Percentiles rank a stretch among this genome's conserved stretches.
These are phyloP conservation scores for Crocidura indochinensis DNA, from an alignment of 2,797 vertebrate genomes.

Conservation along the genomic window DNA sequence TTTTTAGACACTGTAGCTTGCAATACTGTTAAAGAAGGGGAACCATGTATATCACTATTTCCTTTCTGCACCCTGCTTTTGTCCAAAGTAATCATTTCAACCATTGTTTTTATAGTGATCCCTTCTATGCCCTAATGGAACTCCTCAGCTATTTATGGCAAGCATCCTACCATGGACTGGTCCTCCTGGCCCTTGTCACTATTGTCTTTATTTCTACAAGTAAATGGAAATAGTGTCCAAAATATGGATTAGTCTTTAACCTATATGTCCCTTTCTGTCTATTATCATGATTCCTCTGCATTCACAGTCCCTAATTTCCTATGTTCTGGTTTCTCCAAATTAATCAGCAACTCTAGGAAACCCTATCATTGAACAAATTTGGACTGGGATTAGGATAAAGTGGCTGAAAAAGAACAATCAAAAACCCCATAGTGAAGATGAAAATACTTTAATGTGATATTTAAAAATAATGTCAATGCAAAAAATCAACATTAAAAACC, in stretches of 20 bases:
- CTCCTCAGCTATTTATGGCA: too few species aligned
- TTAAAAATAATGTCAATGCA: neutral
- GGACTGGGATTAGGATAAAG: neutral
- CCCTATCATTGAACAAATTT: constrained; percentile 4
- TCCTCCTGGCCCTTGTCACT: too few species aligned
- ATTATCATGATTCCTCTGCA: neutral
- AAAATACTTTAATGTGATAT: neutral
- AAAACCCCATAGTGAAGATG: neutral
- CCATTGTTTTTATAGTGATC: too few species aligned
- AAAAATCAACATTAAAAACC: constrained; percentile 28
- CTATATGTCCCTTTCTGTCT: neutral
- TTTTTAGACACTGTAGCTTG: too few species aligned
- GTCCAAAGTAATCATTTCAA: too few species aligned
- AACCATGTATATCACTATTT: too few species aligned
- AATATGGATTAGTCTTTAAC: neutral
- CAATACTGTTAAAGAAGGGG: too few species aligned
- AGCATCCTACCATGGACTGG: too few species aligned
- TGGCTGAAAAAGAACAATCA: too few species aligned
- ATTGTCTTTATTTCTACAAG: neutral
- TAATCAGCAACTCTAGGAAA: neutral
- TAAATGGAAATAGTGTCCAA: neutral
- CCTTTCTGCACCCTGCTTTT: too few species aligned
- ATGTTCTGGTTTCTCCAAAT: neutral
- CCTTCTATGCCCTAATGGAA: too few species aligned
- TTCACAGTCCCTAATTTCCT: neutral